Evolutionary conservation across 1,140 invertebrate species (phyloP), one percentile per base, ranked within the genome.

Genomic region (Eueides isabella): DNA sequence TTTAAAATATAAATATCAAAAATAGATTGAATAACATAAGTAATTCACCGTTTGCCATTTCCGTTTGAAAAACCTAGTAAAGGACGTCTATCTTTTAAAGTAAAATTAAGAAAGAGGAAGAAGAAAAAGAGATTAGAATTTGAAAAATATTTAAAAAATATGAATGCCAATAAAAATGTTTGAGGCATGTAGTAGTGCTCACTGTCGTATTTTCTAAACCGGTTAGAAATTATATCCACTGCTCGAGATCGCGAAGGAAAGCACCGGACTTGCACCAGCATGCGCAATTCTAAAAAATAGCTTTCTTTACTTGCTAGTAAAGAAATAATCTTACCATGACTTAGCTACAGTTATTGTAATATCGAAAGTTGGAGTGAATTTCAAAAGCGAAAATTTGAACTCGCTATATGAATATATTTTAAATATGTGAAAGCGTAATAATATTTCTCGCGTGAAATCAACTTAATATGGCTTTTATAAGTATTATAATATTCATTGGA

Each of bases 211-310:
- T 92, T 92, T 92, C 90, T 92, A 92, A 90, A 92, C 91, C 90
- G 89, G 90, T 92, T 92, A 92, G 90, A 92, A 92, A 92, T 91
- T 92, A 26, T 55, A 90, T 88, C 88, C 80, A 92, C 75, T 91
- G 88, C 88, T 90, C 89, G 89, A 92, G 85, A 89, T 92, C 84
- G 84, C 83, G 84, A 86, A 90, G 89, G 85, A 91, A 89, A 89
- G 85, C 87, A 86, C 80, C 83, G 82, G 80, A 84, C 81, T 83
- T 83, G 86, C 83, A 84, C 74, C 66, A 31, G 65, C 78, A 85
- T 79, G 74, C 75, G 73, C 71, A 81, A 71, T 72, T 81, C 76
- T 63, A 70, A 74, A 78, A 77, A 71, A 78, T 70, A 84, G 78
- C 82, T 87, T 86, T 87, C 87, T 85, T 85, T 76, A 67, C 31